Conservation (phyloP, 2,797 vertebrate species). For the Chromobotia macracanthus region DNA sequence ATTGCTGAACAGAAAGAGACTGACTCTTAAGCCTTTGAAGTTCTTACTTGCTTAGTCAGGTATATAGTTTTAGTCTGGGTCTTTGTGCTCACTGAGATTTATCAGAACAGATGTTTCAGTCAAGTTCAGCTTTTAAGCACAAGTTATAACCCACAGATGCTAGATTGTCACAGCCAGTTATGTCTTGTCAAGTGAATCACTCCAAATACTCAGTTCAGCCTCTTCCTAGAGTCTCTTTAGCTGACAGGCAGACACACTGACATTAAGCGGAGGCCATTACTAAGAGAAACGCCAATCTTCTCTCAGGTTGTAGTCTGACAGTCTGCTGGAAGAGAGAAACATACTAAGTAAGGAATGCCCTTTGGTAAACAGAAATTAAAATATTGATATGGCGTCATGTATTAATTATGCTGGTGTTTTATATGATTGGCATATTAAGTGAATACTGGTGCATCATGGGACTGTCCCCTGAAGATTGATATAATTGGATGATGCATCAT, state of each 20-base stretch:
- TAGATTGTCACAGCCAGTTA: conserved; percentile 5
- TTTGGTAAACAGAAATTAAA: conserved; percentile 9
- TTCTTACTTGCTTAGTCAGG: conserved; percentile 4
- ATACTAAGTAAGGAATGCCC: neutral
- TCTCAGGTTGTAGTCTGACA: neutral
- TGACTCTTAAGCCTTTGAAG: neutral
- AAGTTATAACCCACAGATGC: neutral
- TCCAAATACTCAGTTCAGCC: neutral
- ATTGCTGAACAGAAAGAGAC: neutral
- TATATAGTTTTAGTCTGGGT: neutral
- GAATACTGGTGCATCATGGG: neutral
- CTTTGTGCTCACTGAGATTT: neutral
- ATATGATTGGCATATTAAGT: neutral
- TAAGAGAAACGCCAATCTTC: conserved; percentile 26
- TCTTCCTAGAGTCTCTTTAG: conserved; percentile 2
- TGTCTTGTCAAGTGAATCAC: conserved; percentile 9
- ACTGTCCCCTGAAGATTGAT: neutral
- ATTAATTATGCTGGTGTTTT: conserved; percentile 1
- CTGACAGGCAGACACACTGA: conserved; percentile 13
- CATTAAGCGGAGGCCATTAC: conserved; percentile 23
- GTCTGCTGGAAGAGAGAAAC: neutral
- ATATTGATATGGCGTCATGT: conserved; percentile 19
- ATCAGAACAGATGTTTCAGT: neutral
- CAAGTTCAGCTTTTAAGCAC: neutral
- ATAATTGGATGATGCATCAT: neutral